Evolutionary conservation across 1,140 invertebrate species (phyloP).

Genomic region (Ceratina japonica): DNA sequence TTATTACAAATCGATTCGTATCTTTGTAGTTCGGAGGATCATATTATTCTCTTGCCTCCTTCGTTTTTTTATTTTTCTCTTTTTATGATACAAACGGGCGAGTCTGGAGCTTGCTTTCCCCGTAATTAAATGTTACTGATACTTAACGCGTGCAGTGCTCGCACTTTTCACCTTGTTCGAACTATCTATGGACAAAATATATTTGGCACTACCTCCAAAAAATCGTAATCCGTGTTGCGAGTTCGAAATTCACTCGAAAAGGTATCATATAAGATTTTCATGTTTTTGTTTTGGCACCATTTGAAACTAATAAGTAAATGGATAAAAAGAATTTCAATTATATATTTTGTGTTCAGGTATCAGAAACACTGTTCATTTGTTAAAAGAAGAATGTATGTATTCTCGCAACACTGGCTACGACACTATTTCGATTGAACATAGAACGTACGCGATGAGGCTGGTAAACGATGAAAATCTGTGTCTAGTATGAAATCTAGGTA

Average conservation of each 20-base stretch:
- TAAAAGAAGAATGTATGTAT: not conserved
- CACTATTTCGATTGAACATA: not conserved
- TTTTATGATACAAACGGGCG: slow-evolving; percentile 3
- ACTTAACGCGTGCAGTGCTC: not conserved
- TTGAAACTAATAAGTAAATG: too few relatives aligned
- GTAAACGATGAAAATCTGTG: not conserved
- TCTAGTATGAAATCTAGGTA: not conserved
- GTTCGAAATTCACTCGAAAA: too few relatives aligned
- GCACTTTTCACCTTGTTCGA: not conserved
- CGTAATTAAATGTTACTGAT: not conserved
- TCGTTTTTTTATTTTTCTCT: not conserved
- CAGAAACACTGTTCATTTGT: too few relatives aligned
- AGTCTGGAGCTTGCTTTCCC: not conserved
- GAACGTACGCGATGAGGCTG: too few relatives aligned
- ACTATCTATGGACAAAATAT: not conserved
- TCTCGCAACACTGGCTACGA: not conserved
- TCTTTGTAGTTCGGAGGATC: slow-evolving; percentile 21
- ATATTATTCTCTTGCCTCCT: not conserved
- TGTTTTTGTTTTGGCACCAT: too few relatives aligned
- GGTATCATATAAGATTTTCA: not conserved
- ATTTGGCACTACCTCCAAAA: not conserved
- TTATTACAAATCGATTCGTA: slow-evolving; percentile 45
- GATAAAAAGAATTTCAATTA: too few relatives aligned
- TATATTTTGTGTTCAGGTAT: too few relatives aligned
- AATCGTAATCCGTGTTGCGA: not conserved